These are phyloP conservation scores for Tolmerus cingulatus DNA, from an alignment of 2,888 invertebrate genomes.

Conservation along the genomic window DNA sequence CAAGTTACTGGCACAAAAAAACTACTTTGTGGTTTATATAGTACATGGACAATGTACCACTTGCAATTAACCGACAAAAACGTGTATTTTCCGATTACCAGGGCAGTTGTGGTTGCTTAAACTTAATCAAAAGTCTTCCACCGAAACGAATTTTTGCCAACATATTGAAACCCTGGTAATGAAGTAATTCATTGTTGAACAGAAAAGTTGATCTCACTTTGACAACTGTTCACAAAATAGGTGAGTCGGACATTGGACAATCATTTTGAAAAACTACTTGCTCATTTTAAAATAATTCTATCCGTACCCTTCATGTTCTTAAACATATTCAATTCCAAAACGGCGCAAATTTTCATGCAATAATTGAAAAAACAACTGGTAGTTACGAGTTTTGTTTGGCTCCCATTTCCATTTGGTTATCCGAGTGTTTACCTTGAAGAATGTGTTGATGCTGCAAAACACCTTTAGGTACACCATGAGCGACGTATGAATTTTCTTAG, in stretches of 20 bases:
- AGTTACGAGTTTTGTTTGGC: background rate
- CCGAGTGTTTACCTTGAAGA: background rate
- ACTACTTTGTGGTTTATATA: background rate
- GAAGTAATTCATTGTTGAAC: background rate
- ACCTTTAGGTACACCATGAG: background rate
- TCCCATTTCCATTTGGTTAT: background rate
- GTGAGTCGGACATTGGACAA: background rate
- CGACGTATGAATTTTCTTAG: background rate
- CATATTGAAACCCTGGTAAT: background rate
- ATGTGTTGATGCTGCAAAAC: background rate
- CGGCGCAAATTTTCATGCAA: background rate
- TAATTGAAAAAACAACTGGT: background rate
- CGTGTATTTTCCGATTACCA: background rate
- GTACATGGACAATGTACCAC: background rate
- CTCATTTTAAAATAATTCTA: background rate
- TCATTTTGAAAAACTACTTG: background rate
- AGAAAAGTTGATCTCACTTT: background rate
- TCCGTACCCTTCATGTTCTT: background rate
- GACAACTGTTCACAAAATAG: background rate
- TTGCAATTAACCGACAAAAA: background rate
- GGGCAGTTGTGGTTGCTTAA: background rate
- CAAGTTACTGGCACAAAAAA: background rate
- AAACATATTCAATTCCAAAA: background rate
- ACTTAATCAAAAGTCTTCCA: background rate
- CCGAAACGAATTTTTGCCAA: background rate